Conservation (phyloP, 2,113 vertebrate genomes). For the Neotragus moschatus region DNA sequence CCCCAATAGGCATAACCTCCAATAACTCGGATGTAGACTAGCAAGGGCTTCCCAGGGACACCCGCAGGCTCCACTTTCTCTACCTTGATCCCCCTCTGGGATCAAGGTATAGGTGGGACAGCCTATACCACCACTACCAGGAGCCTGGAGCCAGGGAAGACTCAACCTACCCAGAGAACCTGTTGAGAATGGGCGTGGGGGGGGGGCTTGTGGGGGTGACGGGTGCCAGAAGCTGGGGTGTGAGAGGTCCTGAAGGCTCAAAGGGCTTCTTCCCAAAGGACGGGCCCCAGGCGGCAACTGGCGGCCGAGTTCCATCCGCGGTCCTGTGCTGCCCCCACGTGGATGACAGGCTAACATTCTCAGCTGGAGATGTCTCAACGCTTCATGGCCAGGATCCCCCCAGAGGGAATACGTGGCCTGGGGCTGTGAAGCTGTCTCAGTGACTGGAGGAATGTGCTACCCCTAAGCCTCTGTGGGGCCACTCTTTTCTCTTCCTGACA, state of each 20-base stretch:
- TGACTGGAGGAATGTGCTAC: not conserved
- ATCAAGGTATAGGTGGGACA: not conserved
- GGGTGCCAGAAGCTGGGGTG: not conserved
- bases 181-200: not conserved
- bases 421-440: not conserved
- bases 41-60: not conserved
- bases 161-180: not conserved
- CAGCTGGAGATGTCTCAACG: rapidly evolving
- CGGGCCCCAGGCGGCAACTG: rapidly evolving
- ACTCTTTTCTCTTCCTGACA: not conserved
- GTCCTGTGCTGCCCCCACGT: slow-evolving; percentile 47
- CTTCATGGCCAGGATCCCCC: not conserved
- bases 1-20: not conserved
- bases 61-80: not conserved
- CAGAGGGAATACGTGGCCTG: not conserved
- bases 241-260: not conserved
- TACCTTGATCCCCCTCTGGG: not conserved
- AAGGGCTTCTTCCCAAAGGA: not conserved
- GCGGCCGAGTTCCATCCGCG: rapidly evolving
- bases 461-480: not conserved
- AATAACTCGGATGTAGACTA: not conserved
- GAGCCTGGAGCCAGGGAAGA: not conserved
- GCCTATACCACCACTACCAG: not conserved
- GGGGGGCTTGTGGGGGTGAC: not conserved
- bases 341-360: not conserved